Evolutionary conservation across 2,797 vertebrate species (phyloP).

Genomic region (Chromobotia macracanthus): DNA sequence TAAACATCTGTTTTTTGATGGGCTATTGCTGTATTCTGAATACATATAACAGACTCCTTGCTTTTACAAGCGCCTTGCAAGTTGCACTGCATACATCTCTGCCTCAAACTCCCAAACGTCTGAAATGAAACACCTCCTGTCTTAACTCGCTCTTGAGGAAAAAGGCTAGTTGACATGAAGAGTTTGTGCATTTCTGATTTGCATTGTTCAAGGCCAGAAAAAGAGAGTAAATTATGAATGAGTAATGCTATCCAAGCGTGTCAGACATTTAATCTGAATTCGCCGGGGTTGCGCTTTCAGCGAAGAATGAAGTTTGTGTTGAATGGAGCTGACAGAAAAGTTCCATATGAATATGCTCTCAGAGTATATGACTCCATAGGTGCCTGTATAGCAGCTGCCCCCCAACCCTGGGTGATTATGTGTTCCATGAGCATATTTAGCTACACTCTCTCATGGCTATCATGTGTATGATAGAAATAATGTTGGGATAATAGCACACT

Average conservation of each 20-base stretch:
- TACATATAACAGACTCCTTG: constrained; percentile 60
- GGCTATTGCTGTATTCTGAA: constrained; percentile 53
- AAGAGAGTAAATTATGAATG: constrained; percentile 59
- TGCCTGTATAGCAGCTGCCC: background rate
- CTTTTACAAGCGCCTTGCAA: constrained; percentile 59
- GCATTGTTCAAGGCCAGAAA: constrained; percentile 51
- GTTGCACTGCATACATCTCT: constrained; percentile 43
- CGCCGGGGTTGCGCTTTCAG: constrained; percentile 6
- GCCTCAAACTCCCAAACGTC: constrained; percentile 54
- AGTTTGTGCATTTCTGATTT: constrained; percentile 55
- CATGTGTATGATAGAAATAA: constrained; percentile 50
- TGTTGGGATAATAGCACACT: constrained; percentile 26
- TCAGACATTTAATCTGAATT: constrained; percentile 48
- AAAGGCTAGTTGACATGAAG: constrained; percentile 50
- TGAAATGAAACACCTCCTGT: constrained; percentile 63
- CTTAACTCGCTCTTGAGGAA: constrained; percentile 51
- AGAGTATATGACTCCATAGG: constrained; percentile 42
- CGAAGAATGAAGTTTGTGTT: constrained; percentile 30
- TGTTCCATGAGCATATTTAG: constrained; percentile 37
- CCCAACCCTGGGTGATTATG: constrained; percentile 12
- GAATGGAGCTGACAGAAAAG: constrained; percentile 32
- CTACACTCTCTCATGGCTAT: constrained; percentile 46
- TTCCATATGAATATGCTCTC: constrained; percentile 36
- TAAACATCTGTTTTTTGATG: constrained; percentile 64
- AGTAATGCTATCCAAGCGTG: constrained; percentile 50